Base-by-base conservation (phyloP, 2,888 invertebrate genomes). In the Noctua janthina region DNA sequence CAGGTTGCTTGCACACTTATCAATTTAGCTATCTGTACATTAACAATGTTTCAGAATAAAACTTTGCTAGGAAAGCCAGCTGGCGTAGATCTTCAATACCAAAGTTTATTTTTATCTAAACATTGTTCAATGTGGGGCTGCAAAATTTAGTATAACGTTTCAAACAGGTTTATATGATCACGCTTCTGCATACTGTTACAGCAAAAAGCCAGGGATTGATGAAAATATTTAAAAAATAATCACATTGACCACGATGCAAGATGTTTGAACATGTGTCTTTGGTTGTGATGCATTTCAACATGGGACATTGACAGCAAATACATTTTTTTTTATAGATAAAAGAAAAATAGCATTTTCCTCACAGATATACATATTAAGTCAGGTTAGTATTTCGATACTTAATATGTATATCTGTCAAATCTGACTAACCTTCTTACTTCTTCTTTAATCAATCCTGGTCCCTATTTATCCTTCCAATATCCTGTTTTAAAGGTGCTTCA, bases 141-240 rank as follows among this genome's bases (percentile, higher is more conserved):
- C 29, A 35, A 75, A 39, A 67, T 43, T 35, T 43, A 46, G 46
- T 46, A 35, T 46, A 73, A 56, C 20, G 6, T 62, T 54, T 39
- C n/a, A 23, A 39, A 46, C 8, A n/a, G 23, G 13, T 70, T n/a
- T n/a, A 46, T 70, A 78, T 88, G 81, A 81, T 86, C 77, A 78
- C 82, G 86, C 85, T 85, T 86, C 75, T 88, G 23, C 51, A 68
- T 76, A 68, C 81, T 85, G 71, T 84, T 76, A 54, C 75, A 85
- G 62, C 72, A 78, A 81, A 75, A 59, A 46, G 81, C 88, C 88
- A 87, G 76, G 68, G 46, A 46, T 68, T 87, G 79, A 79, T 74
- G 71, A 59, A 54, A 56, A 23, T 51, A 66, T 43, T 59, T 11
- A 62, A 39, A 67, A 62, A 43, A 29, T 23, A 43, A 4, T 10